phyloP scores from a whole-genome alignment of 2,113 vertebrate genomes.

The Notothenia rossii region DNA sequence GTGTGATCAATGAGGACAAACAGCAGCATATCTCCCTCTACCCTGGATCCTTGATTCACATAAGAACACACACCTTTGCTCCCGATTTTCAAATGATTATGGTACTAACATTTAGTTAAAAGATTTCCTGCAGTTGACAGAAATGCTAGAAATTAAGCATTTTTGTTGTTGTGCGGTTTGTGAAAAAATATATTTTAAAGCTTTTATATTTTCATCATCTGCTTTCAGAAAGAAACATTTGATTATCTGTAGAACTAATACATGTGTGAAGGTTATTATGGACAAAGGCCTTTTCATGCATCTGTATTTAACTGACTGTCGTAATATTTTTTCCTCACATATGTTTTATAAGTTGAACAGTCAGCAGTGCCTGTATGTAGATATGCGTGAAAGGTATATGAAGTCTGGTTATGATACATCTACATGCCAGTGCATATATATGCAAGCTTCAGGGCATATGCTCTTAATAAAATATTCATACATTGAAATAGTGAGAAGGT shows the following conservation, averaged over 20 bases:
- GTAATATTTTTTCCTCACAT: not conserved
- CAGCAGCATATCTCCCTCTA: not conserved
- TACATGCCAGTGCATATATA: slow-evolving; percentile 4
- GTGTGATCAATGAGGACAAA: not conserved
- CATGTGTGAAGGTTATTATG: not conserved
- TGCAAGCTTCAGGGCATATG: slow-evolving; percentile 12
- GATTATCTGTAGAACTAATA: slow-evolving; percentile 15
- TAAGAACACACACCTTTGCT: not conserved
- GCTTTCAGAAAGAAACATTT: slow-evolving; percentile 14
- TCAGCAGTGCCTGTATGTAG: not conserved
- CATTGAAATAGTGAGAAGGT: slow-evolving; percentile 26
- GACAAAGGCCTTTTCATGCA: slow-evolving; percentile 17
- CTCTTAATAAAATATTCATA: slow-evolving; percentile 28
- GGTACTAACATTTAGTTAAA: not conserved
- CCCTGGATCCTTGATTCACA: not conserved
- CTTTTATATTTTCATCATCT: slow-evolving; percentile 19
- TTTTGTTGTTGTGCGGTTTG: not conserved
- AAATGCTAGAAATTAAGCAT: not conserved
- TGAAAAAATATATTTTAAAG: slow-evolving; percentile 15
- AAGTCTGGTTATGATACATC: not conserved
- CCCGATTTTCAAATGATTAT: not conserved
- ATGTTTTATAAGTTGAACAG: not conserved
- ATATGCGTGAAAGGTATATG: not conserved
- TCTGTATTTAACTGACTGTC: not conserved
- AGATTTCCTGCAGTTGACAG: not conserved